These are phyloP conservation scores for Nothocercus nigrocapillus DNA, from an alignment of 2,113 vertebrate genomes.

Conservation along the genomic window DNA sequence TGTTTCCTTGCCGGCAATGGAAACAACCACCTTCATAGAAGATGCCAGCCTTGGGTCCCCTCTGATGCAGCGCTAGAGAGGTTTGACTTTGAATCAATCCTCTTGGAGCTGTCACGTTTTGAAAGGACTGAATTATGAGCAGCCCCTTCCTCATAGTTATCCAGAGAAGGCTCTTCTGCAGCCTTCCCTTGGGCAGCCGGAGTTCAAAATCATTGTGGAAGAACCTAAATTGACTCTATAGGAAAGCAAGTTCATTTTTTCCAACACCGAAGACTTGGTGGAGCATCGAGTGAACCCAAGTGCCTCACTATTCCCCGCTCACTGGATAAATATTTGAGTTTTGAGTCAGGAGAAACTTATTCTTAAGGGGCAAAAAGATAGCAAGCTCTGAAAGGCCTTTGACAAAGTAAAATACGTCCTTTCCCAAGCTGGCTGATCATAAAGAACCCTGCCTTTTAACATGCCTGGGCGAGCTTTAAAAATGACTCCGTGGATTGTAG, in stretches of 20 bases:
- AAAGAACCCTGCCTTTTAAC: conserved; percentile 38
- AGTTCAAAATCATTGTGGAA: background rate
- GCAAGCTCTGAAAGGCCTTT: conserved; percentile 25
- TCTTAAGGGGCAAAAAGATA: background rate
- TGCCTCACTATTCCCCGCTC: conserved; percentile 9
- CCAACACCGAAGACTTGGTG: background rate
- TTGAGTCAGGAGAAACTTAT: conserved; percentile 52
- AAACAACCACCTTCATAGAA: background rate
- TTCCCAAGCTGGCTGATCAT: conserved; percentile 6
- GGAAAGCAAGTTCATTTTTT: background rate
- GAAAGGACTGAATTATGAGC: background rate
- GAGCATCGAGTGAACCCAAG: background rate
- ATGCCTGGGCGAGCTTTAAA: conserved; percentile 51
- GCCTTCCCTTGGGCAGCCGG: background rate
- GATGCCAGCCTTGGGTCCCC: background rate
- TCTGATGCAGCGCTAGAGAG: background rate
- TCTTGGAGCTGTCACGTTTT: background rate
- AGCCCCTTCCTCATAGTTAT: background rate
- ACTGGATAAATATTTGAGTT: conserved; percentile 54
- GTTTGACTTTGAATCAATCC: background rate
- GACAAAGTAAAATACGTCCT: conserved; percentile 27
- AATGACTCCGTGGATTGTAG: conserved; percentile 60
- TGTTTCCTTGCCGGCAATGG: background rate
- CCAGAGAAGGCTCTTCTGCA: background rate
- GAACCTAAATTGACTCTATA: background rate